A percentile compares a stretch with the other conserved stretches of the same genome.
These are phyloP conservation scores for Nansenia antarctica DNA, from an alignment of 2,113 vertebrate species.

Conservation along the genomic window DNA sequence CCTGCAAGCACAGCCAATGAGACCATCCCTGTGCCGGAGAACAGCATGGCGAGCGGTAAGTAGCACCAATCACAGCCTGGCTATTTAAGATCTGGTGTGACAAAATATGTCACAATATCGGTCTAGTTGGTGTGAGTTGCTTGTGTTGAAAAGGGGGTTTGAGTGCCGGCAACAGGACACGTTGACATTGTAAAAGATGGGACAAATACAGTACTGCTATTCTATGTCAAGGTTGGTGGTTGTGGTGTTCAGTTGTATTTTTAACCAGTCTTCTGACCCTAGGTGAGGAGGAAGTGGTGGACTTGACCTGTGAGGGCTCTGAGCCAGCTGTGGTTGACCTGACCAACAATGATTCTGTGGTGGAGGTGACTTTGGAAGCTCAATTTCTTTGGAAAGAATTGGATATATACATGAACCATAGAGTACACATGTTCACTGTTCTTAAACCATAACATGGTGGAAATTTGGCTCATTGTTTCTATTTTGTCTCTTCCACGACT, in stretches of 20 bases:
- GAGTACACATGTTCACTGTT: neutral
- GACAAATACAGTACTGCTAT: neutral
- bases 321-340: slow-evolving; percentile 87
- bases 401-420: neutral
- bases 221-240: neutral
- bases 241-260: too few species aligned
- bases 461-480: slow-evolving; percentile 1
- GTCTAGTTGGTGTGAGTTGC: too few species aligned
- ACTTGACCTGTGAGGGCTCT: slow-evolving; percentile 88
- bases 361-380: slow-evolving; percentile 75
- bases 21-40: slow-evolving; percentile 63
- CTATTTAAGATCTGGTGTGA: neutral
- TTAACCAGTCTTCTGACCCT: neutral
- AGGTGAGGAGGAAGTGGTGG: slow-evolving; percentile 88
- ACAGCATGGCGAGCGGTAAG: slow-evolving; percentile 55
- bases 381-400: neutral
- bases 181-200: too few species aligned
- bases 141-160: too few species aligned
- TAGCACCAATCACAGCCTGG: neutral
- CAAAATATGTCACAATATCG: neutral
- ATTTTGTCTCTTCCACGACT: slow-evolving; percentile 1
- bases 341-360: slow-evolving; percentile 88
- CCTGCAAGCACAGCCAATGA: slow-evolving; percentile 38
- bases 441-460: neutral
- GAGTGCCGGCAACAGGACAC: too few species aligned